phyloP scores from a whole-genome alignment of 2,888 invertebrate species.

The Timandra comae region DNA sequence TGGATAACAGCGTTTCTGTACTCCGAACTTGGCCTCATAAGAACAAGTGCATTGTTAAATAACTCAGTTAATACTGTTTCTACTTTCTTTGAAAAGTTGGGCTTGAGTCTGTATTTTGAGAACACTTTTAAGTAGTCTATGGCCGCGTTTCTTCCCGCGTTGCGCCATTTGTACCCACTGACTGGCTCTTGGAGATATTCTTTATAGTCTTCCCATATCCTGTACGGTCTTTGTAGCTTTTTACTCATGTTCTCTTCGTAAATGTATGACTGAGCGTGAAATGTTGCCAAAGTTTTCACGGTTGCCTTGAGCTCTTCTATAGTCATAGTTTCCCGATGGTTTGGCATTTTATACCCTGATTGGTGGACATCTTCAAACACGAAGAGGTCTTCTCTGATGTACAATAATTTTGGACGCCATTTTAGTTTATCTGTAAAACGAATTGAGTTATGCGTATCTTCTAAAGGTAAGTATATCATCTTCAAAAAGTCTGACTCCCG shows the following conservation, averaged over 20 bases:
- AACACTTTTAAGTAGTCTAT: constrained; percentile 49
- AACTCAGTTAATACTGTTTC: constrained; percentile 35
- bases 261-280: constrained; percentile 68
- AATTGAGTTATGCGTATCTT: too few relatives aligned
- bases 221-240: constrained; percentile 43
- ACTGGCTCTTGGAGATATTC: constrained; percentile 44
- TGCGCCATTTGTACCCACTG: constrained; percentile 40
- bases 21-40: constrained; percentile 53
- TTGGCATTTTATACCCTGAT: constrained; percentile 49
- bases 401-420: constrained; percentile 50
- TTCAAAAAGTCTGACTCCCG: too few relatives aligned
- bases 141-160: constrained; percentile 51
- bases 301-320: constrained; percentile 54
- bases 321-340: constrained; percentile 37
- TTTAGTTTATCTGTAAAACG: constrained; percentile 37
- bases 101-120: constrained; percentile 42
- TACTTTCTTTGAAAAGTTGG: constrained; percentile 33
- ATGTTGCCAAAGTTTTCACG: constrained; percentile 58
- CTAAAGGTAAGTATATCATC: too few relatives aligned
- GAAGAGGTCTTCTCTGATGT: constrained; percentile 46
- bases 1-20: constrained; percentile 74
- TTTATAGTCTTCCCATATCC: constrained; percentile 54
- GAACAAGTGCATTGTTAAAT: constrained; percentile 35
- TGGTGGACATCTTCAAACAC: constrained; percentile 59
- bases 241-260: constrained; percentile 58